These are phyloP conservation scores for Pedicia rivosa DNA, from an alignment of 2,888 invertebrate genomes.

Conservation along the genomic window DNA sequence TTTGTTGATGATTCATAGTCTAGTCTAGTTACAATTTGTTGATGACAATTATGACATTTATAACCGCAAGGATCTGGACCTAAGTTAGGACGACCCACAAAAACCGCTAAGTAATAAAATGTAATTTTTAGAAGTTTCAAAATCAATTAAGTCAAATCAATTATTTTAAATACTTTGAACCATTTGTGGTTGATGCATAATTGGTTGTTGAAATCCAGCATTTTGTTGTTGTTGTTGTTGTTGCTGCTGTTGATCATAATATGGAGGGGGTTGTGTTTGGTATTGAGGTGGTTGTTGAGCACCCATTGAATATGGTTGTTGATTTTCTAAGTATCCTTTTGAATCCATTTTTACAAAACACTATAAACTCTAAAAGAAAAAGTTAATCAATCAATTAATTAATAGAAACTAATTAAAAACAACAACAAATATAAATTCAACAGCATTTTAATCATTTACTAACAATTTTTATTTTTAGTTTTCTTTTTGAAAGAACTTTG, in stretches of 20 bases:
- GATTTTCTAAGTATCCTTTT: too few relatives aligned
- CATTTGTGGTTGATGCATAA: too few relatives aligned
- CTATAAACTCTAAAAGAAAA: too few relatives aligned
- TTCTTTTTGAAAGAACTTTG: too few relatives aligned
- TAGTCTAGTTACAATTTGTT: slow-evolving; percentile 20
- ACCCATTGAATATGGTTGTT: too few relatives aligned
- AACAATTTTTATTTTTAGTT: too few relatives aligned
- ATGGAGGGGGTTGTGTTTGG: neutral
- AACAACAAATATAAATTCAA: too few relatives aligned
- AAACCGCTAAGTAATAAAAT: neutral
- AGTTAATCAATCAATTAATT: too few relatives aligned
- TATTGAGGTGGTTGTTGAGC: neutral
- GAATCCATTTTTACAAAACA: too few relatives aligned
- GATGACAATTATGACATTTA: slow-evolving; percentile 25
- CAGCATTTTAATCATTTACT: too few relatives aligned
- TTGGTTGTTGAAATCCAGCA: too few relatives aligned
- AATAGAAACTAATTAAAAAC: too few relatives aligned
- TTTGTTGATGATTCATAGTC: slow-evolving; percentile 22
- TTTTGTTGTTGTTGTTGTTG: neutral
- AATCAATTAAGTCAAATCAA: neutral
- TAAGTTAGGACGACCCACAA: slow-evolving; percentile 11
- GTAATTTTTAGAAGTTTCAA: neutral
- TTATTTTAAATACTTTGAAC: neutral
- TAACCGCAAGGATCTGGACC: slow-evolving; percentile 21
- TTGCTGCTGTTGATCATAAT: neutral